These are phyloP conservation scores for mouse (Mus musculus) DNA, from an alignment of 2,113 vertebrate species.

Conservation along the genomic window GRCm39 chr10:105467501-105468000, in stretches of 20 bases:
- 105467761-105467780: not conserved
- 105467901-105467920: not conserved
- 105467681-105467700: not conserved
- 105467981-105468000: not conserved
- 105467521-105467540: not conserved
- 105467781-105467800: not conserved
- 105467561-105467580: not conserved
- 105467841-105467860: not conserved
- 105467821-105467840: too few species aligned
- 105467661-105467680: not conserved
- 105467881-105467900: not conserved
- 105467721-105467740: not conserved
- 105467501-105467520: not conserved
- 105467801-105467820: not conserved
- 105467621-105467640: not conserved
- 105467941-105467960: not conserved
- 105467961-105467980: too few species aligned
- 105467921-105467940: not conserved
- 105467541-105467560: not conserved
- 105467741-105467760: constrained; percentile 47
- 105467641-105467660: not conserved
- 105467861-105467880: not conserved
- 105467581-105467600: constrained; percentile 10
- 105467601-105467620: not conserved
- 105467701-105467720: not conserved